Base-by-base conservation (phyloP, 2,888 invertebrate genomes). In the Holacanthella duospinosa region DNA sequence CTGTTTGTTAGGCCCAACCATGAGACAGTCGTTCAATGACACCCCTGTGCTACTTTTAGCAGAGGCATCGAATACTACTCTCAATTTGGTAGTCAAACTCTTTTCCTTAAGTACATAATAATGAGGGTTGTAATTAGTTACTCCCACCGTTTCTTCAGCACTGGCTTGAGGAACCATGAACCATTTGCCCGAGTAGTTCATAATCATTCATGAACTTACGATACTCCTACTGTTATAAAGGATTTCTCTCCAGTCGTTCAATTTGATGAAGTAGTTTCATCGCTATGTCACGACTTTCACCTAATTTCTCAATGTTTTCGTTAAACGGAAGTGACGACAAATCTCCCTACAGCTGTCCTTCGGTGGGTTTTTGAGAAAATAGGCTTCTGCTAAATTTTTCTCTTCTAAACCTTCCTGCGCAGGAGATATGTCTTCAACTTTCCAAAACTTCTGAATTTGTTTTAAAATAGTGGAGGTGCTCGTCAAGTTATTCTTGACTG, bases 21-120 rank as follows among this genome's bases (percentile, higher is more conserved):
- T 64, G 9, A 75, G 69, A 0, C 69, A 61, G 28, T 76, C 75
- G 53, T 77, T 78, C 1, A 77, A 53, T 2, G 77, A 75, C 1
- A 65, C 12, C n/a, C 68, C 68, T 12, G 26, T 54, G 1, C 58
- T n/a, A 1, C 67, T 36, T 16, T 55, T 26, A 1, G 43, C 26
- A 1, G 66, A 66, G n/a, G 67, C 74, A 60, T 75, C 71, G 56
- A 73, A 75, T 9, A 75, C 75, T 21, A 59, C 19, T 44, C 59
- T 12, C 4, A 9, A 48, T 21, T 48, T 48, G 4, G 48, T 48
- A n/a, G 19, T 48, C 12, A 21, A 16, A 21, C 48, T 48, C 4
- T 48, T 21, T 21, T 9, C 48, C n/a, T 48, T 48, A 21, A 48
- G 6, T 6, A 36, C 36, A 36, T 9, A 36, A 16, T 36, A 16